These are phyloP conservation scores for Sterrhoptilus dennistouni DNA, from an alignment of 2,113 vertebrate species.

Conservation along the genomic window DNA sequence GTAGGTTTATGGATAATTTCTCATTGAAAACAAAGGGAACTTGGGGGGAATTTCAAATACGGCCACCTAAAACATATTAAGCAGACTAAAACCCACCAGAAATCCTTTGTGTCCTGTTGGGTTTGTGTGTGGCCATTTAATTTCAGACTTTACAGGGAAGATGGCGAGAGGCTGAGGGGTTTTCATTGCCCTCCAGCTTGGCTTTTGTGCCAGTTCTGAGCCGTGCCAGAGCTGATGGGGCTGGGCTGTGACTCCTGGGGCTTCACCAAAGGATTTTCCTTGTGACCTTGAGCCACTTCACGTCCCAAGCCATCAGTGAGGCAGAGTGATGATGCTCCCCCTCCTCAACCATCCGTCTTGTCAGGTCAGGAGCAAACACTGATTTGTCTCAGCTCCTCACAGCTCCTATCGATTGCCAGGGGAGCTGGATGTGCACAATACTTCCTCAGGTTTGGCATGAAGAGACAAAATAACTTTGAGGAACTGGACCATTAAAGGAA, in stretches of 20 bases:
- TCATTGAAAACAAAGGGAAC: not conserved
- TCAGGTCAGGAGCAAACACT: conserved; percentile 2
- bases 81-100: not conserved
- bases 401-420: not conserved
- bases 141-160: not conserved
- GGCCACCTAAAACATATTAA: not conserved
- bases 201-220: not conserved
- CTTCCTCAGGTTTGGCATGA: not conserved
- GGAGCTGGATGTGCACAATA: not conserved
- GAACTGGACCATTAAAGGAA: not conserved
- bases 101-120: not conserved
- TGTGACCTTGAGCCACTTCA: not conserved
- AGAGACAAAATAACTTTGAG: conserved; percentile 33
- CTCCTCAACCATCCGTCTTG: not conserved
- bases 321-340: conserved; percentile 21
- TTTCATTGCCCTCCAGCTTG: not conserved
- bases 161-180: not conserved
- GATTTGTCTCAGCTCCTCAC: conserved; percentile 16
- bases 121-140: not conserved
- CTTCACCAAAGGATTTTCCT: not conserved
- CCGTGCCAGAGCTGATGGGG: not conserved
- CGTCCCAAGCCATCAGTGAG: not conserved
- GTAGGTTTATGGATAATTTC: not conserved
- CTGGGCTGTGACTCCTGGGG: not conserved
- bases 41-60: not conserved